Conservation (phyloP, 30 jellyfish, hydroid and myxozoan species). For the Chrysaora quinquecirrha region DNA sequence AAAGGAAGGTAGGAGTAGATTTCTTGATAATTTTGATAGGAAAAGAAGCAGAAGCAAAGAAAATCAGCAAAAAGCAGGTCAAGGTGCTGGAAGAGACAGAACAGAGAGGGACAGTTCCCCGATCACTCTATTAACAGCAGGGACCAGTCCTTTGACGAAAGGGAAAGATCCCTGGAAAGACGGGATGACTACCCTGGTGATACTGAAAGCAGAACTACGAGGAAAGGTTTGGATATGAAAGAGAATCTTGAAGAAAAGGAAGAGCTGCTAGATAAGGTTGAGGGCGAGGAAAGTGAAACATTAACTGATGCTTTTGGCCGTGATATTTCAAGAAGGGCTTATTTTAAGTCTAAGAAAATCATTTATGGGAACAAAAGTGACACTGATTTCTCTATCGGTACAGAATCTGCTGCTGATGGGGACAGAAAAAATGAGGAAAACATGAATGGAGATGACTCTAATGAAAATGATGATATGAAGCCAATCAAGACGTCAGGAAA, state of each 20-base stretch:
- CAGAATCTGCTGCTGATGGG: no score
- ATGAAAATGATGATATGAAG: no score
- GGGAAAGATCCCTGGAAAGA: no score
- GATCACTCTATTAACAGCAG: no score
- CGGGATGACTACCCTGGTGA: neutral
- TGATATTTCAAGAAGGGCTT: slow-evolving; percentile 48
- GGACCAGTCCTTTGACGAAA: no score
- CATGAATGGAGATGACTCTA: no score
- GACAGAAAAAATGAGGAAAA: no score
- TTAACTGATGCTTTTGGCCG: slow-evolving; percentile 56
- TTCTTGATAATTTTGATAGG: slow-evolving; percentile 65
- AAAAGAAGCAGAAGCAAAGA: slow-evolving; percentile 66
- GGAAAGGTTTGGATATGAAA: neutral
- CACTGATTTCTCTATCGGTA: no score
- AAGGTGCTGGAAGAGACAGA: neutral
- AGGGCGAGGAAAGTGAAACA: neutral
- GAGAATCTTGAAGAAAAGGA: neutral
- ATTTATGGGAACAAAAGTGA: no score
- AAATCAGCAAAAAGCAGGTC: no score
- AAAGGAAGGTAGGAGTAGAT: slow-evolving; percentile 20
- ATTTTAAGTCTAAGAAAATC: neutral
- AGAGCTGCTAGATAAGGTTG: neutral
- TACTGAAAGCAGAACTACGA: neutral
- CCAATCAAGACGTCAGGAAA: no score
- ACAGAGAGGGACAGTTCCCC: slow-evolving; percentile 21